phyloP scores from a whole-genome alignment of 2,888 invertebrate species.

The Acrobasis suavella region DNA sequence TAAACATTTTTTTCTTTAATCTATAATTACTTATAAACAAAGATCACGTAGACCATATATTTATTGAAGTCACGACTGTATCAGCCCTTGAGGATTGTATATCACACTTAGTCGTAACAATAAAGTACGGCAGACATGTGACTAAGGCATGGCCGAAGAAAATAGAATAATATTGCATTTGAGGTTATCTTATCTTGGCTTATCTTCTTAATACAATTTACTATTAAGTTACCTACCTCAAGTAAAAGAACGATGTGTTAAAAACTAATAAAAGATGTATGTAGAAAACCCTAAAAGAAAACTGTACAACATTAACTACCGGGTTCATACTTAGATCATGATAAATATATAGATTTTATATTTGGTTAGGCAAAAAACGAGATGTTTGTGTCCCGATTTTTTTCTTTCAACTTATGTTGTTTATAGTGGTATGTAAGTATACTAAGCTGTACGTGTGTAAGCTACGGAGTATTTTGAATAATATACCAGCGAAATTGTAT shows the following conservation, averaged over 20 bases:
- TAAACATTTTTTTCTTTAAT: no score
- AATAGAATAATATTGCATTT: background rate
- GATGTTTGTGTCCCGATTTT: no score
- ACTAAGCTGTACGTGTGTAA: no score
- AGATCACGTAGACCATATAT: background rate
- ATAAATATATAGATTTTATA: no score
- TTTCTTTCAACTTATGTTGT: no score
- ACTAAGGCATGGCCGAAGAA: background rate
- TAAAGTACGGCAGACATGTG: background rate
- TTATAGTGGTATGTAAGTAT: no score
- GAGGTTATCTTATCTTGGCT: background rate
- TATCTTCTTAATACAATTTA: background rate
- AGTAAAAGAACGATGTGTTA: background rate
- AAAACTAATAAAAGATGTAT: background rate
- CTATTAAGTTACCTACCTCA: background rate
- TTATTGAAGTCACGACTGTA: background rate
- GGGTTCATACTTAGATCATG: no score
- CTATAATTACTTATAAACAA: no score
- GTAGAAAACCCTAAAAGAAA: no score
- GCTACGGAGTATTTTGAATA: no score
- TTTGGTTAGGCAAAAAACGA: no score
- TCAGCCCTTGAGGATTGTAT: background rate
- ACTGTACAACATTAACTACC: no score
- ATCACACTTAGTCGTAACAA: conserved; percentile 1
- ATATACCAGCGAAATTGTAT: background rate